Evolutionary conservation across 2,113 vertebrate species (phyloP).

Genomic region (Dromaius novaehollandiae): DNA sequence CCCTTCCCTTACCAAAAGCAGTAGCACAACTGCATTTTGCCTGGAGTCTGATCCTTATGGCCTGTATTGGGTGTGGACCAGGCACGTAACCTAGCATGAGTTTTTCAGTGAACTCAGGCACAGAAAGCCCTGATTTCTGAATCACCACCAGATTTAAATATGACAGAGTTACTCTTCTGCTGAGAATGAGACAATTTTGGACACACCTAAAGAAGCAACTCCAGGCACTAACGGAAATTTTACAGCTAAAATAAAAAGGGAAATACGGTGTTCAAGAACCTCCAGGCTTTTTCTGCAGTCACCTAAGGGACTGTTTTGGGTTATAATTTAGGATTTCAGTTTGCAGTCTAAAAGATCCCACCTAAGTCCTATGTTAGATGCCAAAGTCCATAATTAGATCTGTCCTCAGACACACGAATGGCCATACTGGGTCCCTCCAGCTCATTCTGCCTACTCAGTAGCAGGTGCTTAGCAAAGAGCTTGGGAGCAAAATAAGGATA

Average conservation of each 20-base stretch:
- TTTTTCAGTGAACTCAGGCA: background rate
- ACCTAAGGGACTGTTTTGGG: background rate
- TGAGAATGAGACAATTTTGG: background rate
- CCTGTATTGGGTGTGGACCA: background rate
- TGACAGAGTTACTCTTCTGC: background rate
- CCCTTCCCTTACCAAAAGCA: background rate
- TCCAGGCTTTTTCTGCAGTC: background rate
- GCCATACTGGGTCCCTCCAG: background rate
- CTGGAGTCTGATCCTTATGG: background rate
- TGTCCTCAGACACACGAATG: background rate
- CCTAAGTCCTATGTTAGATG: background rate
- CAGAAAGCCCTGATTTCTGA: background rate
- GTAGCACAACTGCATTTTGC: background rate
- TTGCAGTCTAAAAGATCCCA: background rate
- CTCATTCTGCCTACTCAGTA: background rate
- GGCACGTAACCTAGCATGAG: background rate
- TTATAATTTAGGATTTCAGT: background rate
- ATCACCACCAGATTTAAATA: background rate
- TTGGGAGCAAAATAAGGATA: background rate
- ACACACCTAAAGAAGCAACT: rapidly evolving
- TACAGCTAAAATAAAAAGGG: background rate
- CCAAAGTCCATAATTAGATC: background rate
- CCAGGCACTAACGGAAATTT: background rate
- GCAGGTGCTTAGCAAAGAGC: background rate
- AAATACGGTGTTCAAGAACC: background rate